Conservation (phyloP, 2,113 vertebrate genomes). For the Aepyceros melampus region DNA sequence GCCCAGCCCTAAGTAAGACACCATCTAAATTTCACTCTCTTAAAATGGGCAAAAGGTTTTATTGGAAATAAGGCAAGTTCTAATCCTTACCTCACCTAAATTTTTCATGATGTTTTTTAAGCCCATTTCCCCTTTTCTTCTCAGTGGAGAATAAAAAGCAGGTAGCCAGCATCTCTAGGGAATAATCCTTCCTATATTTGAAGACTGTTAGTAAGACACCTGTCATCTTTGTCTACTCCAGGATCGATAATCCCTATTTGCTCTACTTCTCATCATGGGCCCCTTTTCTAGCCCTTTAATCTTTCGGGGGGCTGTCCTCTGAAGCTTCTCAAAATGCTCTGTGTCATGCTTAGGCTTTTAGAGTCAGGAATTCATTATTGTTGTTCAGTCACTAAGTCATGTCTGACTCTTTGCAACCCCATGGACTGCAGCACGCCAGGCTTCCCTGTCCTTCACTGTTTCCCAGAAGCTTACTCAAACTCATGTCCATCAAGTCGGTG, state of each 20-base stretch:
- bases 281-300: slow-evolving; percentile 59
- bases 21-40: not conserved
- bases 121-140: not conserved
- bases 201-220: slow-evolving; percentile 56
- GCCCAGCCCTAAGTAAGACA: not conserved
- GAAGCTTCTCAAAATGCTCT: slow-evolving; percentile 43
- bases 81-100: not conserved
- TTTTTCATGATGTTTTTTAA: slow-evolving; percentile 49
- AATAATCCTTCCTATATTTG: slow-evolving; percentile 42
- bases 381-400: not conserved
- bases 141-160: slow-evolving; percentile 42
- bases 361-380: not conserved
- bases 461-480: not conserved
- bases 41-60: not conserved
- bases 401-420: not conserved
- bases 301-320: slow-evolving; percentile 46
- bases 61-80: not conserved
- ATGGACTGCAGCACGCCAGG: not conserved
- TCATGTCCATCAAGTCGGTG: not conserved
- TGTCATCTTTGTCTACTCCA: slow-evolving; percentile 48
- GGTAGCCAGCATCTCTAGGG: slow-evolving; percentile 15
- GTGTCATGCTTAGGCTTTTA: not conserved
- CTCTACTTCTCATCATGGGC: slow-evolving; percentile 43
- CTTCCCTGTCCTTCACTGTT: not conserved
- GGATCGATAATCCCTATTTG: slow-evolving; percentile 49